These are phyloP conservation scores for Cynopterus brachyotis DNA, from an alignment of 2,113 vertebrate species.

Conservation along the genomic window DNA sequence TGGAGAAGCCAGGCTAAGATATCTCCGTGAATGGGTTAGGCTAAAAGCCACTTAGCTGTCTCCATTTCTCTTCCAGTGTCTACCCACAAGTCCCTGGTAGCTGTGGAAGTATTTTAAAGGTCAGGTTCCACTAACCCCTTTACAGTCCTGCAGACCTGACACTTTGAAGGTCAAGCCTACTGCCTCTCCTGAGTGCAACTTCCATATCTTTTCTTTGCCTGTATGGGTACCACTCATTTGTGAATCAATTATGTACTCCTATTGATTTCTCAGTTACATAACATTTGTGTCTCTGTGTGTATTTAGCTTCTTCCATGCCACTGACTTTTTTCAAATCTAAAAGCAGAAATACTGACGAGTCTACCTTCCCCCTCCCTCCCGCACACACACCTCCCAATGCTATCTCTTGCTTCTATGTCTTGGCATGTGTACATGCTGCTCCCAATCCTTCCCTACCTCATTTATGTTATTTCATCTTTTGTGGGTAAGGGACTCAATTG, in stretches of 20 bases:
- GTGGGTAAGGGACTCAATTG: not conserved
- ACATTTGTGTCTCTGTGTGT: not conserved
- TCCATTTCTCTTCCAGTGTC: not conserved
- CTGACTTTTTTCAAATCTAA: constrained; percentile 46
- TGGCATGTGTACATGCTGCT: not conserved
- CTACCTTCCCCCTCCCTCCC: not conserved
- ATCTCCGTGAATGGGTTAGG: not conserved
- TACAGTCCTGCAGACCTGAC: not conserved
- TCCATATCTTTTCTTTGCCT: not conserved
- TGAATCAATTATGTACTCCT: not conserved
- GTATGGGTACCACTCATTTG: not conserved
- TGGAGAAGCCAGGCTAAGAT: not conserved
- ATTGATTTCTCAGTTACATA: constrained; percentile 20
- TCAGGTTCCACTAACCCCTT: not conserved
- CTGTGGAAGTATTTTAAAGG: not conserved
- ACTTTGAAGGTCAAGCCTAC: not conserved
- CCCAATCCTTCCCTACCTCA: not conserved
- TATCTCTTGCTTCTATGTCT: not conserved
- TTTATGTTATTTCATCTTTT: not conserved
- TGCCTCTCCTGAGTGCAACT: not conserved
- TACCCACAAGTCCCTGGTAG: not conserved
- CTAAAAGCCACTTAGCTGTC: not conserved
- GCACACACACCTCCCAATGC: not conserved
- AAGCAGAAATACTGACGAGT: constrained; percentile 6
- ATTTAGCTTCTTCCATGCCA: not conserved